Base-by-base conservation (phyloP, 2,888 invertebrate genomes). In the Thymelicus sylvestris region DNA sequence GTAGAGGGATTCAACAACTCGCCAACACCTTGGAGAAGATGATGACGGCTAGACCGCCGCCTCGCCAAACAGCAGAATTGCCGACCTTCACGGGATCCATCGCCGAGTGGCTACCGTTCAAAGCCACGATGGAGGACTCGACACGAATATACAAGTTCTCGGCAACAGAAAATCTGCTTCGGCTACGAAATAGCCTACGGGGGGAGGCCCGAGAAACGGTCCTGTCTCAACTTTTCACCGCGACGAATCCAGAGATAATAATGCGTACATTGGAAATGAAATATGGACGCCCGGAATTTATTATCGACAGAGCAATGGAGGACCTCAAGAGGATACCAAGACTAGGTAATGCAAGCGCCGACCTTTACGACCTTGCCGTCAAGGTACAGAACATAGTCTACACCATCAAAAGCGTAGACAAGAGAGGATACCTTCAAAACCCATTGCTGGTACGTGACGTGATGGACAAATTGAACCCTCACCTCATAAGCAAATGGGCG, bases 361-460 rank as follows among this genome's bases (percentile, higher is more conserved):
- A 61, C 2, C 7, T 61, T 0, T 19, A 61, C 12, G 44, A 44
- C 3, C 10, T 61, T 19, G 61, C 61, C 0, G 19, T 61, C 6
- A 61, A 61, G 19, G 8, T 60, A 2, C 41, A 60, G n/a, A 60
- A 60, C 13, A 19, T 41, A 7, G 60, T 60, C 8, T 60, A 41
- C 10, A 60, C 41, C 0, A 41, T 60, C 0, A 60, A 60, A 13
- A 59, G 59, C 15, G 41, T 60, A 6, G 60, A 60, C 7, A 0
- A 41, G 24, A 7, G 61, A 19, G 41, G 61, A 0, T 61, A 61
- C 19, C 44, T 61, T 4, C 19, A 19, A 0, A 61, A 44, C n/a
- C 61, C 61, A 7, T 4, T 44, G 10, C 8, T 61, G 1, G 44
- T 44, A 2, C 39, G 61, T 0, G 61, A 61, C n/a, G 19, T 61